Conservation (phyloP, 2,888 invertebrate genomes). For the Sepioteuthis lessoniana region DNA sequence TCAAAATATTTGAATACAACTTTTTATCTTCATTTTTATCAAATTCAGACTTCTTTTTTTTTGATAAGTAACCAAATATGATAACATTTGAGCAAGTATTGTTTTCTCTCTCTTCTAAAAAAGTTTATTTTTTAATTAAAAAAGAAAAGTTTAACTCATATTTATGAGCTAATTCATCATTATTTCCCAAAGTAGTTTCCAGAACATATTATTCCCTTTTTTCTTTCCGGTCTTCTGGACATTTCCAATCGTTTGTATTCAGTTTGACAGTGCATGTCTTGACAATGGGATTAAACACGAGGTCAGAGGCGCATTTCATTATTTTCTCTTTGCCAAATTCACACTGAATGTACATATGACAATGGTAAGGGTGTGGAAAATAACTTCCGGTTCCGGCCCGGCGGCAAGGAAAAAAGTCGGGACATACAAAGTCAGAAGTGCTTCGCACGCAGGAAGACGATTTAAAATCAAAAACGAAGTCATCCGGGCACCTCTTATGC, state of each 20-base stretch:
- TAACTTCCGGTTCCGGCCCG: conserved; percentile 56
- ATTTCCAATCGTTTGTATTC: not conserved
- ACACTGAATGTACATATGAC: conserved; percentile 65
- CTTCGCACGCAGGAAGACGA: conserved; percentile 50
- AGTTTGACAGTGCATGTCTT: conserved; percentile 55
- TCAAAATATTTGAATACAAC: not conserved
- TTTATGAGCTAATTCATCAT: too few species aligned
- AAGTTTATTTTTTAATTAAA: not conserved
- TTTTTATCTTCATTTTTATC: not conserved
- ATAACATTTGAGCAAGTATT: not conserved
- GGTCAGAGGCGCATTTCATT: conserved; percentile 56
- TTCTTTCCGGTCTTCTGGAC: not conserved
- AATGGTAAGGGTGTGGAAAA: conserved; percentile 63
- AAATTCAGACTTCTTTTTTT: not conserved
- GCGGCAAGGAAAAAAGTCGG: conserved; percentile 40
- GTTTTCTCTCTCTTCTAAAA: not conserved
- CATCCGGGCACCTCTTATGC: not conserved
- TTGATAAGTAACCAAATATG: not conserved
- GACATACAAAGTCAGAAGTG: conserved; percentile 53
- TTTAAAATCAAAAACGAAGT: not conserved
- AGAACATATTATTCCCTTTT: not conserved
- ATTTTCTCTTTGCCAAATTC: conserved; percentile 58
- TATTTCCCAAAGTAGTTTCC: too few species aligned
- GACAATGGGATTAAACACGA: conserved; percentile 59
- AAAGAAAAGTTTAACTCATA: not conserved